phyloP scores from a whole-genome alignment of 2,888 invertebrate species.

The Nomada fabriciana region DNA sequence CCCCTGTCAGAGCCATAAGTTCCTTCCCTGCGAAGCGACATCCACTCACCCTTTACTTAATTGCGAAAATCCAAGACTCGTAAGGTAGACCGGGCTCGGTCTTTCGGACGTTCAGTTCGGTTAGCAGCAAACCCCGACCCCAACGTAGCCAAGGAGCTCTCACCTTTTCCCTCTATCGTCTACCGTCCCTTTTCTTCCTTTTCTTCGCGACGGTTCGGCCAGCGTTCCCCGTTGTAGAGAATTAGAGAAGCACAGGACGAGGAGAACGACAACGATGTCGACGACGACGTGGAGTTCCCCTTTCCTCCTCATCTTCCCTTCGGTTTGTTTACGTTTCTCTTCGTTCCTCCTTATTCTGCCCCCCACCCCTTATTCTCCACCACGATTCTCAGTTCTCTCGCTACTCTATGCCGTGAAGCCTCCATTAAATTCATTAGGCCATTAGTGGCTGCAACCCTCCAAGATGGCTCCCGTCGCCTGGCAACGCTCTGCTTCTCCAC shows the following conservation, averaged over 20 bases:
- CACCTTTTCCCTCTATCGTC: conserved; percentile 43
- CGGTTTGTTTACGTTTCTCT: conserved; percentile 18
- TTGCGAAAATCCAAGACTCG: conserved; percentile 78
- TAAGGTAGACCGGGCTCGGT: conserved; percentile 65
- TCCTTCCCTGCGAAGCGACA: conserved; percentile 62
- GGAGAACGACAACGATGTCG: conserved; percentile 54
- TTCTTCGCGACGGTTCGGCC: conserved; percentile 44
- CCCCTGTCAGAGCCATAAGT: neutral
- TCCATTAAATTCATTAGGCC: conserved; percentile 85
- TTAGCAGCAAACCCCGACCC: conserved; percentile 58
- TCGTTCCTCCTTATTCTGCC: conserved; percentile 48
- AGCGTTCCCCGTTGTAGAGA: conserved; percentile 68
- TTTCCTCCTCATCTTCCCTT: conserved; percentile 19
- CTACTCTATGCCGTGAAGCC: conserved; percentile 80
- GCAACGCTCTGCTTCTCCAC: conserved; percentile 78
- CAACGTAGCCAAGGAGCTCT: conserved; percentile 16
- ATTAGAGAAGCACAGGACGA: conserved; percentile 63
- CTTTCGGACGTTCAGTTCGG: conserved; percentile 66
- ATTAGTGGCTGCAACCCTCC: conserved; percentile 85
- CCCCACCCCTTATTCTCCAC: conserved; percentile 61
- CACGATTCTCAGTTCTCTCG: conserved; percentile 69
- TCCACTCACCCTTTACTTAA: conserved; percentile 79
- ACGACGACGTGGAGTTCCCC: conserved; percentile 41
- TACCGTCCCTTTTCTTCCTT: conserved; percentile 33
- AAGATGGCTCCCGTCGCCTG: conserved; percentile 84